phyloP scores from a whole-genome alignment of 2,797 vertebrate species.

The Channa striata region DNA sequence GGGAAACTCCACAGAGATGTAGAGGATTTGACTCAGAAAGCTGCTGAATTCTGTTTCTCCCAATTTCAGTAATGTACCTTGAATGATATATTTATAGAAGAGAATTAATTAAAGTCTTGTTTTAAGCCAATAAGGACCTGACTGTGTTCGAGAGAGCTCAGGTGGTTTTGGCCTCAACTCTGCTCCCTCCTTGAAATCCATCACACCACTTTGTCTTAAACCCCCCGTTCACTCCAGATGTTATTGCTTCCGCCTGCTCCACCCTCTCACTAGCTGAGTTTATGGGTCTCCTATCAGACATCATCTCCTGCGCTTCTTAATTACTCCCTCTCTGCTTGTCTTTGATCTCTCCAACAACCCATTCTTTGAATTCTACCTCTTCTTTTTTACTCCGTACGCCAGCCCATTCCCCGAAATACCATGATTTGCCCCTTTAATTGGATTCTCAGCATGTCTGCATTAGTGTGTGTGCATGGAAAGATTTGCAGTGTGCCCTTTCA shows the following conservation, averaged over 20 bases:
- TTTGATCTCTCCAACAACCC: constrained; percentile 38
- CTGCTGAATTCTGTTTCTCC: background rate
- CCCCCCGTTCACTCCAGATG: constrained; percentile 8
- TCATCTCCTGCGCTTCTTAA: constrained; percentile 49
- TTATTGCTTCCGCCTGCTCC: constrained; percentile 34
- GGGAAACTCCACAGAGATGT: constrained; percentile 20
- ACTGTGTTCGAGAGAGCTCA: background rate
- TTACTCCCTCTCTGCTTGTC: constrained; percentile 41
- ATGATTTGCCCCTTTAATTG: constrained; percentile 56
- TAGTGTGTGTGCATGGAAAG: constrained; percentile 29
- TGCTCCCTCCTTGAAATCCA: constrained; percentile 13
- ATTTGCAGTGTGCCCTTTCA: constrained; percentile 43
- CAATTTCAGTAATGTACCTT: background rate
- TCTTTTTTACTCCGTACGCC: constrained; percentile 46
- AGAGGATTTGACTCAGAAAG: constrained; percentile 20
- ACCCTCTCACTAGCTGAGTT: constrained; percentile 9
- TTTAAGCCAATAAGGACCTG: background rate
- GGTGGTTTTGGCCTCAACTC: constrained; percentile 11
- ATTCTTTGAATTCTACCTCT: constrained; percentile 63
- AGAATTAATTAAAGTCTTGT: too few relatives aligned
- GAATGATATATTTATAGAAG: background rate
- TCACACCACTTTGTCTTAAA: constrained; percentile 20
- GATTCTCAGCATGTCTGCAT: constrained; percentile 50
- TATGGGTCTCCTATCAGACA: constrained; percentile 33
- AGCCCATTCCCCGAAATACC: constrained; percentile 68